Evolutionary conservation across 2,888 invertebrate genomes (phyloP).

Genomic region (Periphyllus acericola): DNA sequence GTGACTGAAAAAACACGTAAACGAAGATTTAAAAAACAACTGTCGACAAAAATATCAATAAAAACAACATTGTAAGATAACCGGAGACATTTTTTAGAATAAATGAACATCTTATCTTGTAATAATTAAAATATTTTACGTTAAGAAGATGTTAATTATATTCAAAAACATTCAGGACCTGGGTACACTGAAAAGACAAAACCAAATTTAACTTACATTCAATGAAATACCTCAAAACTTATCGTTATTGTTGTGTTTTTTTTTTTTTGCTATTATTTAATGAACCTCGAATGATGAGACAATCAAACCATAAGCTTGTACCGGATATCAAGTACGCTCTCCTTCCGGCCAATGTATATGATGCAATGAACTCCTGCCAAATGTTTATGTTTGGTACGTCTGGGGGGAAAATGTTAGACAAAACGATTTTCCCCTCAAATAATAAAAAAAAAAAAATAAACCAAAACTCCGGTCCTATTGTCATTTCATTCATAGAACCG

Average conservation of each 20-base stretch:
- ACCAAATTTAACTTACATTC: no score
- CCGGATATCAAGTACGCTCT: slow-evolving; percentile 38
- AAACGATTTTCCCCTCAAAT: slow-evolving; percentile 57
- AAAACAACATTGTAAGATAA: neutral
- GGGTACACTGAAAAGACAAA: no score
- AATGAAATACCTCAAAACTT: neutral
- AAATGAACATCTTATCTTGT: neutral
- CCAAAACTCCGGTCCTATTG: slow-evolving; percentile 54
- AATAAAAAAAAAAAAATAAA: slow-evolving; percentile 40
- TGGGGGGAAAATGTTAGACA: slow-evolving; percentile 47
- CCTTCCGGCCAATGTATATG: slow-evolving; percentile 15
- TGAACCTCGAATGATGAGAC: slow-evolving; percentile 38
- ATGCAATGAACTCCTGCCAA: slow-evolving; percentile 52
- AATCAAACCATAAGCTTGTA: slow-evolving; percentile 32
- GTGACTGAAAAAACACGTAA: neutral
- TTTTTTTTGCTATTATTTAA: neutral
- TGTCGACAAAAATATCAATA: neutral
- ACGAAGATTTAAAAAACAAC: neutral
- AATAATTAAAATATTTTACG: neutral
- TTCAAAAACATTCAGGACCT: no score
- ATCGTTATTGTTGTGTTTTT: neutral
- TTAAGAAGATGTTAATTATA: neutral
- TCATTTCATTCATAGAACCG: slow-evolving; percentile 57
- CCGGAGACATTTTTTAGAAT: neutral
- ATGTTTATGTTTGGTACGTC: slow-evolving; percentile 30